Conservation (phyloP, 2,888 invertebrate species). For the Toxonevra muliebris region DNA sequence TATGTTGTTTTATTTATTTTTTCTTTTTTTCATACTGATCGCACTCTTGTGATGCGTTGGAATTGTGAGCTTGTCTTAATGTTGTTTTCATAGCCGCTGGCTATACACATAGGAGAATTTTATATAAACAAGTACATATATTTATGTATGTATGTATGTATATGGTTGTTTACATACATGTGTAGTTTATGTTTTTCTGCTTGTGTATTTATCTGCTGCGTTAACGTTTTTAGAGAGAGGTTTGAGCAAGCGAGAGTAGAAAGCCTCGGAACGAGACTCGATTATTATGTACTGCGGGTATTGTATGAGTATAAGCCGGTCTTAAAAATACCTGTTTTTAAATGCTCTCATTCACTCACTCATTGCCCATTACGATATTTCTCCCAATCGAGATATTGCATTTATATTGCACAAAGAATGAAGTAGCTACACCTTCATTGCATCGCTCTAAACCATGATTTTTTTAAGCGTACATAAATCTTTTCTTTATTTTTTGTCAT, state of each 20-base stretch:
- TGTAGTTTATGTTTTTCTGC: slow-evolving; percentile 9
- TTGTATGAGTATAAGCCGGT: slow-evolving; percentile 6
- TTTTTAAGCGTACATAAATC: background rate
- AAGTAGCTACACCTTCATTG: background rate
- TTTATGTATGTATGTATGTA: slow-evolving; percentile 4
- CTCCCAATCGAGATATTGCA: background rate
- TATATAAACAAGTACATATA: background rate
- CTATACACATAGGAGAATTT: too few relatives aligned
- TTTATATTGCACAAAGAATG: background rate
- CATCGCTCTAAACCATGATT: slow-evolving; percentile 4
- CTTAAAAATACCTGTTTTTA: slow-evolving; percentile 9
- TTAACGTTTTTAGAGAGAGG: slow-evolving; percentile 26
- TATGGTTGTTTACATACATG: background rate
- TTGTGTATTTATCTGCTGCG: slow-evolving; percentile 27
- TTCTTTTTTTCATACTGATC: slow-evolving; percentile 24
- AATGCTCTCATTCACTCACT: slow-evolving; percentile 9
- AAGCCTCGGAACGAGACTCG: slow-evolving; percentile 10
- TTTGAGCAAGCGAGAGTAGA: background rate
- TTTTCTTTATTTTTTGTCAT: slow-evolving; percentile 24
- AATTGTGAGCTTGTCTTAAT: slow-evolving; percentile 4
- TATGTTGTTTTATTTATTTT: slow-evolving; percentile 23
- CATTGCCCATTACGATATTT: background rate
- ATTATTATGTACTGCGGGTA: background rate
- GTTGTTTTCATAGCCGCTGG: background rate
- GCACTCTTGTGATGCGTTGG: slow-evolving; percentile 8